Percentiles rank a stretch among this genome's conserved stretches.
phyloP scores from a whole-genome alignment of 2,113 vertebrate species.

The Catharus minimus region DNA sequence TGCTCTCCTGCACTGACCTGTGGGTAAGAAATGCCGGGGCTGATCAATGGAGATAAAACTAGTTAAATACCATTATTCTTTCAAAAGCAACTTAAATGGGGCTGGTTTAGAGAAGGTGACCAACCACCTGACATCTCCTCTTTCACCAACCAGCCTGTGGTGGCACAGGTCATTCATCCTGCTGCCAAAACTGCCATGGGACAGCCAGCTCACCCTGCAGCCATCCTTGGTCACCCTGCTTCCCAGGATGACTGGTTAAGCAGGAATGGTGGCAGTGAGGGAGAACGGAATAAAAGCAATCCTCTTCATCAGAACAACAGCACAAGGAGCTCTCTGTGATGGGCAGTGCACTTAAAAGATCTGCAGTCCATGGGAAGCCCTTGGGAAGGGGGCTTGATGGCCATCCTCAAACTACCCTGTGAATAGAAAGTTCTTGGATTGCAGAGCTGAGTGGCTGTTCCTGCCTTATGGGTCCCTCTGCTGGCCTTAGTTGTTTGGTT shows the following conservation, averaged over 20 bases:
- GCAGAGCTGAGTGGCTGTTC: neutral
- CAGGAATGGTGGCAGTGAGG: fast-evolving
- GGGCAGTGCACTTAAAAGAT: neutral
- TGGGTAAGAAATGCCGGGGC: neutral
- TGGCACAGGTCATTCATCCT: neutral
- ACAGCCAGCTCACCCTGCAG: neutral
- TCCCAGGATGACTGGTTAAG: neutral
- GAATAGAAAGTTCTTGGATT: neutral
- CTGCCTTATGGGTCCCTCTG: conserved; percentile 41
- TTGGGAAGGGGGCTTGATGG: neutral
- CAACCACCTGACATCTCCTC: neutral
- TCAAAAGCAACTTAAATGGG: neutral
- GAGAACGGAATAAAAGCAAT: neutral
- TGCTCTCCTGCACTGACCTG: neutral
- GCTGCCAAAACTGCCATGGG: neutral
- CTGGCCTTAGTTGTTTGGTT: neutral
- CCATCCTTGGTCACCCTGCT: neutral
- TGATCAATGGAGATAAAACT: neutral
- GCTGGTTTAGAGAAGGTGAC: neutral
- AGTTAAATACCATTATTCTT: neutral
- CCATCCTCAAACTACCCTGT: neutral
- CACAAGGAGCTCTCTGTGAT: neutral
- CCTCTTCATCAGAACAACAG: neutral
- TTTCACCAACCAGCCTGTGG: neutral
- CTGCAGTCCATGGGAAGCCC: neutral